Evolutionary conservation across 1,140 invertebrate species (phyloP).

Genomic region (Armadillidium nasatum): DNA sequence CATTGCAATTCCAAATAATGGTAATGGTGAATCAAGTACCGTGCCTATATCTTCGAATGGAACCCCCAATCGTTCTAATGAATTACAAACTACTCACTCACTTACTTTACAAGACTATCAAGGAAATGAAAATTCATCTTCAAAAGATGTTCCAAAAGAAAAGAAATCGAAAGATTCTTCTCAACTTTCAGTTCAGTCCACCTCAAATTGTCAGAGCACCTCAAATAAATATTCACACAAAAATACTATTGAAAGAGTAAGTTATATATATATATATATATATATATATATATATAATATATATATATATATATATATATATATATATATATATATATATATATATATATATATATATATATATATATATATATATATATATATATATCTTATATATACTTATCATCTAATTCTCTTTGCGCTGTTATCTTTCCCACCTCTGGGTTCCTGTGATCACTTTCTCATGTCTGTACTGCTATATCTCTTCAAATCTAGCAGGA

Average conservation of each 20-base stretch:
- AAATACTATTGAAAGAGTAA: too few species aligned
- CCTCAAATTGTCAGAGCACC: neutral
- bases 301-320: conserved; percentile 6
- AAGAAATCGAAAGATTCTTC: too few species aligned
- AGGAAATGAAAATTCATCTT: neutral
- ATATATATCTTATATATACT: neutral
- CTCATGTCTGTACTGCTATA: neutral
- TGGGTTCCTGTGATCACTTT: neutral
- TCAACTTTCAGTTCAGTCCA: neutral
- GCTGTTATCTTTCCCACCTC: neutral
- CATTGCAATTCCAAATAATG: too few species aligned
- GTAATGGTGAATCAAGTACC: too few species aligned
- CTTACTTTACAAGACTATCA: too few species aligned
- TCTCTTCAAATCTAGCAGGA: neutral
- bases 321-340: neutral
- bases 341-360: neutral
- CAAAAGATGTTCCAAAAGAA: neutral
- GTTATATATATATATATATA: too few species aligned
- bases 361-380: neutral
- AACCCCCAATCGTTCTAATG: too few species aligned
- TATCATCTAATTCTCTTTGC: neutral
- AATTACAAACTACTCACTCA: too few species aligned
- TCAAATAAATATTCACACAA: too few species aligned
- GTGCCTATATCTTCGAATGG: too few species aligned
- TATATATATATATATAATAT: too few species aligned